Conservation (phyloP, 1,140 invertebrate genomes). For the Musca domestica region DNA sequence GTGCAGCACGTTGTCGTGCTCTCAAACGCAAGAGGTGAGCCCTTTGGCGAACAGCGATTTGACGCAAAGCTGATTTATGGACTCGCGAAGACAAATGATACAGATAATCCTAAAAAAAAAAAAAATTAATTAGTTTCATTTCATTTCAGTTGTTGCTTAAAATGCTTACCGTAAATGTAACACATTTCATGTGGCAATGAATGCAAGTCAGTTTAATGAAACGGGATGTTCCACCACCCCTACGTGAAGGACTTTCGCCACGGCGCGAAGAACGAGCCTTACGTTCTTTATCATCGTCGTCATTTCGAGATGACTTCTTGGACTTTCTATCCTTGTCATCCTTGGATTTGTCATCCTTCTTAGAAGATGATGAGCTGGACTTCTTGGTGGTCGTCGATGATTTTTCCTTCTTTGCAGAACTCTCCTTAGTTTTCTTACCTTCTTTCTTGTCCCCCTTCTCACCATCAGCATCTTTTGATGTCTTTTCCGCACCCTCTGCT, state of each 20-base stretch:
- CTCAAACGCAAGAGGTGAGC: constrained; percentile 70
- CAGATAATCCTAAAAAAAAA: constrained; percentile 61
- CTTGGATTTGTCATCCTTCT: constrained; percentile 45
- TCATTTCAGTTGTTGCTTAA: background rate
- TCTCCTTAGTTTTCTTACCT: constrained; percentile 50
- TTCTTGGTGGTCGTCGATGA: constrained; percentile 32
- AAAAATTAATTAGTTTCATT: constrained; percentile 23
- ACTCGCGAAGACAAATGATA: constrained; percentile 67
- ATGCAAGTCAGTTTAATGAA: constrained; percentile 73
- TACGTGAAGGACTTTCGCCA: constrained; percentile 47
- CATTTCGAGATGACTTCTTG: constrained; percentile 29
- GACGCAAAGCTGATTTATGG: constrained; percentile 70
- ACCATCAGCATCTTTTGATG: constrained; percentile 29
- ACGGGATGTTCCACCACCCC: constrained; percentile 52
- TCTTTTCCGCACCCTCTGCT: constrained; percentile 33
- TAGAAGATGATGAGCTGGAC: constrained; percentile 30
- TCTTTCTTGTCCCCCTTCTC: constrained; percentile 28
- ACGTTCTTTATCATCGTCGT: constrained; percentile 39
- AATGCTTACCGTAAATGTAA: constrained; percentile 65
- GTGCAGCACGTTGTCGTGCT: constrained; percentile 68
- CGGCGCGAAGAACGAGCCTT: constrained; percentile 33
- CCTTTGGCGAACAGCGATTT: constrained; percentile 68
- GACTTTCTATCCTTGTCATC: constrained; percentile 29
- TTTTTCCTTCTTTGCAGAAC: constrained; percentile 38
- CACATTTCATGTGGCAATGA: constrained; percentile 69